A percentile compares a stretch with the other conserved stretches of the same genome.
These are phyloP conservation scores for Erebia palarica DNA, from an alignment of 2,888 invertebrate genomes.

Conservation along the genomic window DNA sequence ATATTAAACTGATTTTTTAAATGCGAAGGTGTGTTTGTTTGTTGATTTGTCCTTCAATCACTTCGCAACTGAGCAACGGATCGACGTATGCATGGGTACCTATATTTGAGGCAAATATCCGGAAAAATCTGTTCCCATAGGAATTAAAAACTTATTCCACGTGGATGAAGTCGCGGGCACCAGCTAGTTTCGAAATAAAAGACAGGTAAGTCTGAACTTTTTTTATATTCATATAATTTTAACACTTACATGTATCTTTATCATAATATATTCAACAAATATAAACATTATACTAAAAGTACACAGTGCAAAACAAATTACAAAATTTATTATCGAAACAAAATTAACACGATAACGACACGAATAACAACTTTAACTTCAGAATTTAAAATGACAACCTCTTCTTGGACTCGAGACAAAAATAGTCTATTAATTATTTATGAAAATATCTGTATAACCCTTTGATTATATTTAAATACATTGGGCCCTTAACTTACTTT, in stretches of 20 bases:
- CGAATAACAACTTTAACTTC: conserved; percentile 7
- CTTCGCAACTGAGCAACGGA: too few species aligned
- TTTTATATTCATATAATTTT: not conserved
- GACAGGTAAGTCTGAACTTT: not conserved
- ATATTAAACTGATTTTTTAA: too few species aligned
- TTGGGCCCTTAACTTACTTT: conserved; percentile 73
- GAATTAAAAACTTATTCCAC: too few species aligned
- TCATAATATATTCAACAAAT: conserved; percentile 13
- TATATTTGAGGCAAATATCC: too few species aligned
- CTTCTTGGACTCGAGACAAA: conserved; percentile 19
- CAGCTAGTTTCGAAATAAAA: not conserved
- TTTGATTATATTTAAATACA: conserved; percentile 73
- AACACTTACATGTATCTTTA: not conserved
- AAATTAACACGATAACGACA: conserved; percentile 3
- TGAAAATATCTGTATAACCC: conserved; percentile 64
- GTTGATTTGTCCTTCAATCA: too few species aligned
- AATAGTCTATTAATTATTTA: conserved; percentile 49
- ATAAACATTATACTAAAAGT: conserved; percentile 4
- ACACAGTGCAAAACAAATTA: conserved; percentile 23
- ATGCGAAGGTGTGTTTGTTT: too few species aligned
- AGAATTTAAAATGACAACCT: conserved; percentile 3
- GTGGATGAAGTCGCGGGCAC: too few species aligned
- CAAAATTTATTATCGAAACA: conserved; percentile 17
- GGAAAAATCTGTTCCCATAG: too few species aligned
- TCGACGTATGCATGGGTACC: too few species aligned